phyloP scores from a whole-genome alignment of 1,140 invertebrate species.

The Zaprionus africanus region DNA sequence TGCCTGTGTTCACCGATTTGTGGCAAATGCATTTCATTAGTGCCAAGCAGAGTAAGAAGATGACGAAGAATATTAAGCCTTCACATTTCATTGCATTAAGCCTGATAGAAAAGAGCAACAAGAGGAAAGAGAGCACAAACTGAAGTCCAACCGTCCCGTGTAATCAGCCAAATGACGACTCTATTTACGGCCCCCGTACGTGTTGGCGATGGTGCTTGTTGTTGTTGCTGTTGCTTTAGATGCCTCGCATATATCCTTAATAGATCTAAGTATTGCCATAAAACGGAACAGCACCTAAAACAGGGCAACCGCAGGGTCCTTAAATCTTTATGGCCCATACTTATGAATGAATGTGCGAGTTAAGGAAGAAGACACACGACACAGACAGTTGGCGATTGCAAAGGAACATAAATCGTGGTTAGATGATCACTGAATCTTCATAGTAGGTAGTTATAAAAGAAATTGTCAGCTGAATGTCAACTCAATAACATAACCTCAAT shows the following conservation, averaged over 20 bases:
- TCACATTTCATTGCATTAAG: constrained; percentile 52
- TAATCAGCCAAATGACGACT: constrained; percentile 49
- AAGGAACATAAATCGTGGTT: constrained; percentile 14
- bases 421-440: constrained; percentile 7
- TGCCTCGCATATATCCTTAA: constrained; percentile 23
- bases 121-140: background rate
- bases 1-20: constrained; percentile 46
- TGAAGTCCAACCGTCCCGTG: constrained; percentile 2
- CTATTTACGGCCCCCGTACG: constrained; percentile 44
- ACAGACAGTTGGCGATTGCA: background rate
- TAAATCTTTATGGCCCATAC: constrained; percentile 43
- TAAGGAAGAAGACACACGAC: background rate
- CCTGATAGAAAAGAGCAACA: constrained; percentile 4
- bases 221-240: constrained; percentile 11
- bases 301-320: constrained; percentile 30
- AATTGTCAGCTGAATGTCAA: background rate
- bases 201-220: constrained; percentile 20
- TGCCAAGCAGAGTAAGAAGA: constrained; percentile 15
- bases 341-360: constrained; percentile 19
- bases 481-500: constrained; percentile 1
- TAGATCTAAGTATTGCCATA: constrained; percentile 44
- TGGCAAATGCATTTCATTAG: constrained; percentile 58
- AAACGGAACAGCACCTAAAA: constrained; percentile 28
- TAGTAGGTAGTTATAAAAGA: background rate
- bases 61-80: constrained; percentile 43